Percentiles rank a stretch among this genome's conserved stretches.
phyloP scores from a whole-genome alignment of 2,888 invertebrate species.

The Apodemia zela region DNA sequence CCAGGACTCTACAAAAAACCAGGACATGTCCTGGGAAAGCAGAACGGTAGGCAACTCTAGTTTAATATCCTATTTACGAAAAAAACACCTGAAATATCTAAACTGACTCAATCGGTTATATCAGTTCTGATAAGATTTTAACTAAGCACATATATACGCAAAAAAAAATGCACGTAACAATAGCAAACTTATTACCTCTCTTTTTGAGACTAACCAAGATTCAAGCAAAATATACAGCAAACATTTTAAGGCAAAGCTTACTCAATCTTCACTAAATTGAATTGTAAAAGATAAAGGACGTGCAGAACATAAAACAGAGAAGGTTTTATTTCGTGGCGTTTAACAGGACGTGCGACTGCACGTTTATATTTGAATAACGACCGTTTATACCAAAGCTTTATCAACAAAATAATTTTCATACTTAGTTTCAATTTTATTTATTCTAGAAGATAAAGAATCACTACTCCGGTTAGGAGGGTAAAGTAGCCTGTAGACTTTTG shows the following conservation, averaged over 20 bases:
- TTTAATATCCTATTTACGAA: too few relatives aligned
- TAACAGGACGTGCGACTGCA: neutral
- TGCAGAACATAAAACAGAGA: constrained; percentile 1
- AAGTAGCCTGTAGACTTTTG: too few relatives aligned
- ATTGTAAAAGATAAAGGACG: constrained; percentile 4
- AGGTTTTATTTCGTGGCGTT: neutral
- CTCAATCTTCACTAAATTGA: constrained; percentile 3
- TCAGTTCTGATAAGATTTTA: neutral
- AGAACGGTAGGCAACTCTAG: too few relatives aligned
- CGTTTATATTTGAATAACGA: neutral
- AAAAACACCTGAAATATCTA: too few relatives aligned
- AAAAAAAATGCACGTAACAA: neutral
- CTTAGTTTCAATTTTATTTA: too few relatives aligned
- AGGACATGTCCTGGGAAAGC: too few relatives aligned
- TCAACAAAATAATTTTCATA: too few relatives aligned
- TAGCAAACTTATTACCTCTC: neutral
- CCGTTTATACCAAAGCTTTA: neutral
- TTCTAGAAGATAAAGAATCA: too few relatives aligned
- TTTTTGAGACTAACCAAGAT: neutral
- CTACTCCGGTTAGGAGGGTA: too few relatives aligned
- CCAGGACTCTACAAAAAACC: too few relatives aligned
- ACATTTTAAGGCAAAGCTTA: neutral
- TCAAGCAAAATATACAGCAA: neutral
- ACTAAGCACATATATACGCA: neutral
- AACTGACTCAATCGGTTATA: neutral